Conservation (phyloP, 2,797 vertebrate genomes). For the Mus caroli region DNA sequence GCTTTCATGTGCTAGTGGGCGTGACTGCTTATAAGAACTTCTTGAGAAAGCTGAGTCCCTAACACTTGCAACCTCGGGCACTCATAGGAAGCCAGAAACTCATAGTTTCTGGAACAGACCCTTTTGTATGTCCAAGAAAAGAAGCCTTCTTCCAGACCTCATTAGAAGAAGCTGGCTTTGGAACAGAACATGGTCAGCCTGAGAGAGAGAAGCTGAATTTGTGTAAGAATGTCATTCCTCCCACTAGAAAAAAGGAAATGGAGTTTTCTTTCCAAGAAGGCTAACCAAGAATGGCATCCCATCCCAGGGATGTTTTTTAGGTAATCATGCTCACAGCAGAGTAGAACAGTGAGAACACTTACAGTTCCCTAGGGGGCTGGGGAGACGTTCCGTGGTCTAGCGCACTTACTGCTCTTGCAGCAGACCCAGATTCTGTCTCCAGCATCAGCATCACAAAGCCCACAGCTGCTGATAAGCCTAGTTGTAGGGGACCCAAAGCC, state of each 20-base stretch:
- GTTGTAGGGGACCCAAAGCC: neutral
- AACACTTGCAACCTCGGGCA: neutral
- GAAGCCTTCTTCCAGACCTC: neutral
- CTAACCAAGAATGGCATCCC: neutral
- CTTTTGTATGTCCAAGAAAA: neutral
- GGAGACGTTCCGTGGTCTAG: neutral
- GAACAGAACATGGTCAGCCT: too few species aligned
- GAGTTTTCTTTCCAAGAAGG: neutral
- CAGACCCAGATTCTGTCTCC: neutral
- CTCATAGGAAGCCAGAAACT: neutral
- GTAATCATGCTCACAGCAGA: neutral
- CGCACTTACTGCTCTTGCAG: neutral
- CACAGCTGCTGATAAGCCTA: neutral
- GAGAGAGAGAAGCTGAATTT: conserved; percentile 10
- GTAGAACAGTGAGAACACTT: neutral
- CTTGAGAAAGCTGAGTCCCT: neutral
- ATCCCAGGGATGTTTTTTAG: neutral
- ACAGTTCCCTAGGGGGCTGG: neutral
- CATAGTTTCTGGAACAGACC: neutral
- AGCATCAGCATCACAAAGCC: neutral
- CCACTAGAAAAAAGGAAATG: neutral
- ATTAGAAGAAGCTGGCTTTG: conserved; percentile 34
- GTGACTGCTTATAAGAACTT: conserved; percentile 22
- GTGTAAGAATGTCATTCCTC: neutral
- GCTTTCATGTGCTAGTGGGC: neutral